phyloP scores from a whole-genome alignment of 1,140 invertebrate genomes.

The Calycopis cecrops region DNA sequence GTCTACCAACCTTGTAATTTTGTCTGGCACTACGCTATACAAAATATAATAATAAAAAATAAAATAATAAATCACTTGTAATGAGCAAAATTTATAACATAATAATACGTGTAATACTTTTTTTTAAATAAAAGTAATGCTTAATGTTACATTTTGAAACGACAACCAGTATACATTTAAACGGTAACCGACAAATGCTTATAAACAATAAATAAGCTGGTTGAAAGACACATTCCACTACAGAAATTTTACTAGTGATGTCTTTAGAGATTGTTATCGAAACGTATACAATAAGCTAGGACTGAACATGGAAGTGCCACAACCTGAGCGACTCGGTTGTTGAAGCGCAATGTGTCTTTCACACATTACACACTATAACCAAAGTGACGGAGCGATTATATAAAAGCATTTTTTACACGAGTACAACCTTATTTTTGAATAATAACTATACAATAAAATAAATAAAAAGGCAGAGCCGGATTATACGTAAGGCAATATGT shows the following conservation, averaged over 20 bases:
- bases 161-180: slow-evolving; percentile 4
- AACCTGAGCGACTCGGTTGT: too few species aligned
- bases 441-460: too few species aligned
- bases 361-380: background rate
- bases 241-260: too few species aligned
- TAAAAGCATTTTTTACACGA: too few species aligned
- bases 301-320: too few species aligned
- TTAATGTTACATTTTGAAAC: slow-evolving; percentile 1
- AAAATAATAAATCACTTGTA: slow-evolving; percentile 4
- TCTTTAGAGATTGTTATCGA: too few species aligned
- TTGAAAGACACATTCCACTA: background rate
- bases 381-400: background rate
- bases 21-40: slow-evolving; percentile 4
- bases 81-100: slow-evolving; percentile 4
- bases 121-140: background rate
- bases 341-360: background rate
- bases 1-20: slow-evolving; percentile 16
- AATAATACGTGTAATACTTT: slow-evolving; percentile 10
- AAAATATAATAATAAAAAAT: too few species aligned
- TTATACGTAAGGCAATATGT: too few species aligned
- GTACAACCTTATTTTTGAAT: too few species aligned
- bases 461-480: too few species aligned
- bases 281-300: too few species aligned
- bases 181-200: slow-evolving; percentile 1
- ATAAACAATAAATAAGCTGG: background rate